phyloP scores from a whole-genome alignment of 2,113 vertebrate species.

The Ailurus styani region DNA sequence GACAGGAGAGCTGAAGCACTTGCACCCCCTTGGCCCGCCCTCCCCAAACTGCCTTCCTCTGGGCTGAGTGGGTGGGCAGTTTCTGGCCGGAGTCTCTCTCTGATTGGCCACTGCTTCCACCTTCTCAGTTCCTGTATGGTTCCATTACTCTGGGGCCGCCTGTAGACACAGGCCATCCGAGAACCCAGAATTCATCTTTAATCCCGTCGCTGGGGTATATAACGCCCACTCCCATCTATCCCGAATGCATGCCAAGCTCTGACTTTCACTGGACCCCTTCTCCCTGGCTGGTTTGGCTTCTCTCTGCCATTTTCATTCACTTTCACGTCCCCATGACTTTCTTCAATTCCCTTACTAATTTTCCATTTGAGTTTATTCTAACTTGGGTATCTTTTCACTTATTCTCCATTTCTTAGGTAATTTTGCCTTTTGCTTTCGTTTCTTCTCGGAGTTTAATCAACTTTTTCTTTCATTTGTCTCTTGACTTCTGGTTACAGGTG shows the following conservation, averaged over 20 bases:
- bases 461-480: neutral
- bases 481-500: neutral
- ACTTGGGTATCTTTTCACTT: neutral
- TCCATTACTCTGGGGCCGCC: neutral
- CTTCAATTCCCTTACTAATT: neutral
- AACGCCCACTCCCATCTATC: neutral
- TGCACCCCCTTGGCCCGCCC: neutral
- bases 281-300: neutral
- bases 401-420: neutral
- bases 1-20: neutral
- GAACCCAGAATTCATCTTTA: neutral
- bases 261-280: rapidly evolving
- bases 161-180: neutral
- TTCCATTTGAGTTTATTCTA: neutral
- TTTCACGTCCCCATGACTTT: neutral
- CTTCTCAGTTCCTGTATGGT: neutral
- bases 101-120: neutral
- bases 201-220: neutral
- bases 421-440: neutral
- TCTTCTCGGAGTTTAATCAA: neutral
- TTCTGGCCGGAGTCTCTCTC: neutral
- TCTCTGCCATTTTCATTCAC: neutral
- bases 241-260: rapidly evolving
- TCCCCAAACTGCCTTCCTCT: neutral
- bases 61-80: neutral